Evolutionary conservation across 2,797 vertebrate genomes (phyloP).

Genomic region (Mormyrus hasselquistii): DNA sequence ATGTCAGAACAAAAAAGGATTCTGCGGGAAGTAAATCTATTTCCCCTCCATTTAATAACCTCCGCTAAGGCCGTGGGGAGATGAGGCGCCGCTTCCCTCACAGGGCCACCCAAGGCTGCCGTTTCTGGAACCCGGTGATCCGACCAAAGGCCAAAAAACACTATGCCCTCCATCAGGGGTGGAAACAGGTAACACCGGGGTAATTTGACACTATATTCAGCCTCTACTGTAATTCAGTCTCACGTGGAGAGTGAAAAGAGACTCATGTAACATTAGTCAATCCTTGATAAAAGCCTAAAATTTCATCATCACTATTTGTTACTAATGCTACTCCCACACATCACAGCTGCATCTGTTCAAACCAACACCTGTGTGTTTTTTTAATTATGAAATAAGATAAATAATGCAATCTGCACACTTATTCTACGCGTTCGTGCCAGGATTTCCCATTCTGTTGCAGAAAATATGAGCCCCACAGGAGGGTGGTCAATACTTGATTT

Average conservation of each 20-base stretch:
- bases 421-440: background rate
- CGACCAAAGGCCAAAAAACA: background rate
- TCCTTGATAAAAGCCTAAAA: background rate
- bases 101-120: background rate
- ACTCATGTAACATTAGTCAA: background rate
- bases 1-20: constrained; percentile 2
- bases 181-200: background rate
- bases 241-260: background rate
- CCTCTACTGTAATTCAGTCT: background rate
- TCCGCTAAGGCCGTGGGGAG: background rate
- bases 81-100: background rate
- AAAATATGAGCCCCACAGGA: background rate
- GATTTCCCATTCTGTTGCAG: background rate
- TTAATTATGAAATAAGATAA: background rate
- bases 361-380: background rate
- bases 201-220: background rate
- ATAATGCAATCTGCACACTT: background rate
- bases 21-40: background rate
- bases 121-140: background rate
- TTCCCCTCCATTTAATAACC: background rate
- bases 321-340: background rate
- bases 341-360: background rate
- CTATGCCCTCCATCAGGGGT: background rate
- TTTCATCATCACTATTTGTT: background rate
- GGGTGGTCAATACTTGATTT: background rate